These are phyloP conservation scores for Tonatia bakeri DNA, from an alignment of 2,113 vertebrate species.

Conservation along the genomic window DNA sequence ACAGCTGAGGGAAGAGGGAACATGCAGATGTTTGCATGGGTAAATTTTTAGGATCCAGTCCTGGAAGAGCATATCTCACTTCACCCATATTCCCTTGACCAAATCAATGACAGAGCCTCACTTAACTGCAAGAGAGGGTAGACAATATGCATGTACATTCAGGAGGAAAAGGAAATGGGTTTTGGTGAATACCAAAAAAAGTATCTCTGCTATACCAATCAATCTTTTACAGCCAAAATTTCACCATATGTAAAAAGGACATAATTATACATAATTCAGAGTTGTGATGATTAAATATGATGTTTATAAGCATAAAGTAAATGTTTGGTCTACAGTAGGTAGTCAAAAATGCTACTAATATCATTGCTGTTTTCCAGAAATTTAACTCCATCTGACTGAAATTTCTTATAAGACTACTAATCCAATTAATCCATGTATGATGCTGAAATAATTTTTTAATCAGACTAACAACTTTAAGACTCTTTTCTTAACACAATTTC, in stretches of 20 bases:
- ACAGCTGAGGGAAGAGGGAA: not conserved
- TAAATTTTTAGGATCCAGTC: not conserved
- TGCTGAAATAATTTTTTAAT: constrained; percentile 33
- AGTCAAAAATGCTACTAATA: not conserved
- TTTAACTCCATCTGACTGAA: not conserved
- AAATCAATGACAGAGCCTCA: not conserved
- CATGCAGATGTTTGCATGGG: fast-evolving
- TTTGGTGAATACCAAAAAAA: not conserved
- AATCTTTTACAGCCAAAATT: not conserved
- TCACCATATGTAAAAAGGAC: not conserved
- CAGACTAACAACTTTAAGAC: not conserved
- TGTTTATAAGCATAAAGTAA: not conserved
- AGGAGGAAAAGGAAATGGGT: not conserved
- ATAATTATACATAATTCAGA: not conserved
- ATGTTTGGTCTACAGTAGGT: not conserved
- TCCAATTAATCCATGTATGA: constrained; percentile 16
- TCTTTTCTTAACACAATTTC: not conserved
- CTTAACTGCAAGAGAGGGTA: not conserved
- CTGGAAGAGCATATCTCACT: not conserved
- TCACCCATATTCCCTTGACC: not conserved
- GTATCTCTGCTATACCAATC: not conserved
- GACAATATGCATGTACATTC: not conserved
- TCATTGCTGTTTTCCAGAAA: not conserved
- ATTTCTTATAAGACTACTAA: constrained; percentile 7
- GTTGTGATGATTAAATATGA: not conserved